Evolutionary conservation across 2,797 vertebrate species (phyloP).

Genomic region (Brachyalestes nurse): DNA sequence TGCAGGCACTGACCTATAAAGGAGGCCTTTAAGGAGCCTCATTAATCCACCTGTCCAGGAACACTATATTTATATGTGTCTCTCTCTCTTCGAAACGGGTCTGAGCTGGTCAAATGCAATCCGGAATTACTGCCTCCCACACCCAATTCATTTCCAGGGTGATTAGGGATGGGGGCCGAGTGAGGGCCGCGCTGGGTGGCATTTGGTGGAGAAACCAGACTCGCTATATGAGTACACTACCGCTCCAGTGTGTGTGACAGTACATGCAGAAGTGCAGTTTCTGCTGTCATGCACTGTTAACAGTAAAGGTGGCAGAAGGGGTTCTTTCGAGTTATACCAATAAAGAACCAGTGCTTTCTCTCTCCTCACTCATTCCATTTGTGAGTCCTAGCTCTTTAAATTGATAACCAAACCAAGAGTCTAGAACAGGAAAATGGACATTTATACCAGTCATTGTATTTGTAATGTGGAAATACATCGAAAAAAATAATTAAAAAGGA

Average conservation of each 20-base stretch:
- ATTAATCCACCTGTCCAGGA: slow-evolving; percentile 78
- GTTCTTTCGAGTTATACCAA: no score
- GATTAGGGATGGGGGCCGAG: slow-evolving; percentile 71
- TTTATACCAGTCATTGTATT: no score
- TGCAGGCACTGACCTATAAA: slow-evolving; percentile 76
- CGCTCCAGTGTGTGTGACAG: not conserved
- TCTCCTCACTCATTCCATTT: no score
- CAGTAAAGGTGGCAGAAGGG: not conserved
- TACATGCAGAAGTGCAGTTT: slow-evolving; percentile 11
- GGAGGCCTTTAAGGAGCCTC: slow-evolving; percentile 71
- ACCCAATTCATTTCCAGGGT: slow-evolving; percentile 76
- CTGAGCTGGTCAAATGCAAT: slow-evolving; percentile 73
- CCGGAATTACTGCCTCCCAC: slow-evolving; percentile 75
- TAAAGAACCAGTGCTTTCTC: no score
- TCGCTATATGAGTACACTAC: slow-evolving; percentile 24
- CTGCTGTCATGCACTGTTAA: not conserved
- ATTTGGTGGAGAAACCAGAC: slow-evolving; percentile 54
- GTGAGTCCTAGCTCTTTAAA: no score
- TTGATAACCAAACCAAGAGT: no score
- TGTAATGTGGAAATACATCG: no score
- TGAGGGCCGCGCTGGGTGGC: slow-evolving; percentile 70
- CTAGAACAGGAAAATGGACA: no score
- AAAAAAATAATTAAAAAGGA: no score
- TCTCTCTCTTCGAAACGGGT: slow-evolving; percentile 67
- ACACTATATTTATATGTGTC: slow-evolving; percentile 75